A percentile compares a stretch with the other conserved stretches of the same genome.
phyloP scores from a whole-genome alignment of 2,888 invertebrate genomes.

The Anodontia alba region DNA sequence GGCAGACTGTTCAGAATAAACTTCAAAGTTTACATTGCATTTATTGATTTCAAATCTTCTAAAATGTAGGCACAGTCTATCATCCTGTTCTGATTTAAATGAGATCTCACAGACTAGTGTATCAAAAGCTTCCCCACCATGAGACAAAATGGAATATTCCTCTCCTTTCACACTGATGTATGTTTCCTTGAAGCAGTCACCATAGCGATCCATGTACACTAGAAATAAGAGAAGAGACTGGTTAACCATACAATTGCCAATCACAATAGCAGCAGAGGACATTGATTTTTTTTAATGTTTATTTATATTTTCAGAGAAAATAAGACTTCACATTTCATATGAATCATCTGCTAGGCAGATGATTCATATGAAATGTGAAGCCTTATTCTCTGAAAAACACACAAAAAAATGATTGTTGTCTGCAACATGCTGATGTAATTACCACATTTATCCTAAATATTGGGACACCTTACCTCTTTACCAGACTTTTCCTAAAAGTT shows the following conservation, averaged over 20 bases:
- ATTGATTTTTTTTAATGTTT: background rate
- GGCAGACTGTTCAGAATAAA: conserved; percentile 56
- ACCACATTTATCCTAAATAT: no score
- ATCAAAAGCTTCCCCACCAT: conserved; percentile 63
- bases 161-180: conserved; percentile 35
- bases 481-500: no score
- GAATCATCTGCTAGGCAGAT: no score
- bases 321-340: no score
- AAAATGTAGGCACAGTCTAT: conserved; percentile 72
- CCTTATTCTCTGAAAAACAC: background rate
- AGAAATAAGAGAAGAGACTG: conserved; percentile 24
- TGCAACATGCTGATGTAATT: no score
- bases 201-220: conserved; percentile 60
- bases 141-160: conserved; percentile 42
- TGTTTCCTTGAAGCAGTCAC: conserved; percentile 49
- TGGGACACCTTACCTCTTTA: no score
- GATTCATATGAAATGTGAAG: no score
- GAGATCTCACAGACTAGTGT: conserved; percentile 66
- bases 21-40: conserved; percentile 56
- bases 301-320: no score
- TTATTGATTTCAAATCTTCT: conserved; percentile 52
- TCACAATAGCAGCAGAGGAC: no score
- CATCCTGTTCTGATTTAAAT: conserved; percentile 65
- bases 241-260: no score
- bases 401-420: background rate